A percentile compares a stretch with the other conserved stretches of the same genome.
These are phyloP conservation scores for Luperina nickerlii DNA, from an alignment of 2,888 invertebrate genomes.

Conservation along the genomic window DNA sequence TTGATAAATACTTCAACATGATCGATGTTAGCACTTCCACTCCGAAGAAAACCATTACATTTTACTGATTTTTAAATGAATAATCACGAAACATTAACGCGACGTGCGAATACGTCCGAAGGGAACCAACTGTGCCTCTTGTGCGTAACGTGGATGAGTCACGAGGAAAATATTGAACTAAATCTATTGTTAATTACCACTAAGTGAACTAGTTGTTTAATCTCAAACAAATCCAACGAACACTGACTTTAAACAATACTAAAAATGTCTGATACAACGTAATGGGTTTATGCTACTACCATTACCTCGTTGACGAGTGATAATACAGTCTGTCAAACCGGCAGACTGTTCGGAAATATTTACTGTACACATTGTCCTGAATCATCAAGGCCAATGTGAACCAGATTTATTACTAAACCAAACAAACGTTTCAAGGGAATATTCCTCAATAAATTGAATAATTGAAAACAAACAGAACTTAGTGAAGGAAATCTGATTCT, in stretches of 20 bases:
- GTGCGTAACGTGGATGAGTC: slow-evolving; percentile 75
- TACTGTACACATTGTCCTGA: slow-evolving; percentile 40
- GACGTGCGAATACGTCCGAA: slow-evolving; percentile 50
- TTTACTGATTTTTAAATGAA: slow-evolving; percentile 48
- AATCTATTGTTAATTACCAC: slow-evolving; percentile 83
- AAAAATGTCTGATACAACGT: slow-evolving; percentile 72
- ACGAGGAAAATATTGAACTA: slow-evolving; percentile 85
- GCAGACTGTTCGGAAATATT: slow-evolving; percentile 8
- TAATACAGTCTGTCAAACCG: slow-evolving; percentile 55
- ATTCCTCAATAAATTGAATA: slow-evolving; percentile 27
- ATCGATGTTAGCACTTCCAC: slow-evolving; percentile 72
- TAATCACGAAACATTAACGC: slow-evolving; percentile 46
- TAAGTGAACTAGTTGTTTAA: slow-evolving; percentile 78
- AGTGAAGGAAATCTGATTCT: neutral
- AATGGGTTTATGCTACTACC: slow-evolving; percentile 74
- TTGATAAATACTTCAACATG: slow-evolving; percentile 80
- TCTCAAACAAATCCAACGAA: slow-evolving; percentile 74
- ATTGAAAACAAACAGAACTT: neutral
- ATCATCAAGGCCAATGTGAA: slow-evolving; percentile 35
- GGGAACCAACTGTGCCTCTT: slow-evolving; percentile 65
- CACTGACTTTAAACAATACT: slow-evolving; percentile 69
- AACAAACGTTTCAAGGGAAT: slow-evolving; percentile 22
- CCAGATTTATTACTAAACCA: slow-evolving; percentile 13
- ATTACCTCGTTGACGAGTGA: slow-evolving; percentile 70
- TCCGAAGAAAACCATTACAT: slow-evolving; percentile 78